These are phyloP conservation scores for Hylaeus anthracinus DNA, from an alignment of 1,140 invertebrate genomes.

Conservation along the genomic window DNA sequence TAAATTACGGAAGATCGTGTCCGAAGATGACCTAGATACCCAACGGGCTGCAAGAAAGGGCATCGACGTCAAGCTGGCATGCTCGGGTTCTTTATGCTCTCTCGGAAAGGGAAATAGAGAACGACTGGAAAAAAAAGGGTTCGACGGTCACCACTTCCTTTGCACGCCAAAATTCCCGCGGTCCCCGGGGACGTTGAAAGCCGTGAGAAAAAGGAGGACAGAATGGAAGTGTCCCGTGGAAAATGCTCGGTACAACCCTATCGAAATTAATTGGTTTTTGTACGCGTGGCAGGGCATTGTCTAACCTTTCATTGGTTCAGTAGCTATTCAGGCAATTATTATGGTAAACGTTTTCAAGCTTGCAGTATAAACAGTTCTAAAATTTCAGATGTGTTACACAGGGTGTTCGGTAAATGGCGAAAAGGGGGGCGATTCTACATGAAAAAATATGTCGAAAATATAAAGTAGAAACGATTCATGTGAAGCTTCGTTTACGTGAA, in stretches of 20 bases:
- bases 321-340: too few species aligned
- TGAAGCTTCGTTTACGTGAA: too few species aligned
- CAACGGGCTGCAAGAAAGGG: constrained; percentile 74
- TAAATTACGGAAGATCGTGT: constrained; percentile 73
- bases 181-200: constrained; percentile 57
- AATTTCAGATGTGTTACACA: too few species aligned
- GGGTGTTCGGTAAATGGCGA: too few species aligned
- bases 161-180: constrained; percentile 72
- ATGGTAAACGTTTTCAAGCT: too few species aligned
- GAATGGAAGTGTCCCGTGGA: constrained; percentile 26
- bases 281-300: background rate
- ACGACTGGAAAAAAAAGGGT: constrained; percentile 67
- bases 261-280: background rate
- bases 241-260: background rate
- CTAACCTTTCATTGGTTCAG: too few species aligned
- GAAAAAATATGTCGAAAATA: too few species aligned
- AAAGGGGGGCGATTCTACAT: too few species aligned
- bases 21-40: constrained; percentile 77
- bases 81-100: constrained; percentile 60
- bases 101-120: constrained; percentile 47
- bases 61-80: constrained; percentile 62
- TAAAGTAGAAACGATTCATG: too few species aligned
- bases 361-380: too few species aligned
- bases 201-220: constrained; percentile 70
- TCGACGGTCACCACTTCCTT: constrained; percentile 70